Percentiles rank a stretch among this genome's conserved stretches.
phyloP scores from a whole-genome alignment of 2,888 invertebrate species.

The Acronicta psi region DNA sequence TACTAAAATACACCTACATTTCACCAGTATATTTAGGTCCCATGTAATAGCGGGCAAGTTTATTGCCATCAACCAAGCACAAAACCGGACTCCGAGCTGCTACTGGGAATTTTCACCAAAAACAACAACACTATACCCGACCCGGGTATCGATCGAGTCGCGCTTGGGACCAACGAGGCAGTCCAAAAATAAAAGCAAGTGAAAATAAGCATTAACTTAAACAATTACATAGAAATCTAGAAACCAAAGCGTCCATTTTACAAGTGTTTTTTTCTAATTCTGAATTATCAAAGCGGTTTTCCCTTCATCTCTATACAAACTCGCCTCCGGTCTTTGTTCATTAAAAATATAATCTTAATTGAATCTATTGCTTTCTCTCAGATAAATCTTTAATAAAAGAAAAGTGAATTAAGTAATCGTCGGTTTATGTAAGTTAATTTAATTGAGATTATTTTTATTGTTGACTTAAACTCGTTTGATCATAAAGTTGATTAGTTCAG shows the following conservation, averaged over 20 bases:
- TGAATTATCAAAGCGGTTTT: conserved; percentile 30
- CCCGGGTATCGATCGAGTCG: too few species aligned
- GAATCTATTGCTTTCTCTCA: conserved; percentile 61
- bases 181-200: too few species aligned
- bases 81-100: too few species aligned
- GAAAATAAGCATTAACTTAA: not conserved
- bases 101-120: too few species aligned
- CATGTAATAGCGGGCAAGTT: too few species aligned
- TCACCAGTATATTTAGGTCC: too few species aligned
- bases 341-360: conserved; percentile 68
- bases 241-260: conserved; percentile 8
- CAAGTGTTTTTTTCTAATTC: conserved; percentile 5
- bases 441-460: not conserved
- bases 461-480: too few species aligned
- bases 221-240: not conserved
- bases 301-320: conserved; percentile 39
- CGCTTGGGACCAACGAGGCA: too few species aligned
- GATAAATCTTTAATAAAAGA: conserved; percentile 29
- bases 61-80: too few species aligned
- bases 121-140: too few species aligned
- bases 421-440: not conserved
- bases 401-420: not conserved
- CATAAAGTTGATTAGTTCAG: too few species aligned
- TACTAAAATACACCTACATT: too few species aligned
- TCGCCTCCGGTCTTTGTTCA: conserved; percentile 57